These are phyloP conservation scores for Crocuta crocuta DNA, from an alignment of 2,113 vertebrate genomes.

Conservation along the genomic window DNA sequence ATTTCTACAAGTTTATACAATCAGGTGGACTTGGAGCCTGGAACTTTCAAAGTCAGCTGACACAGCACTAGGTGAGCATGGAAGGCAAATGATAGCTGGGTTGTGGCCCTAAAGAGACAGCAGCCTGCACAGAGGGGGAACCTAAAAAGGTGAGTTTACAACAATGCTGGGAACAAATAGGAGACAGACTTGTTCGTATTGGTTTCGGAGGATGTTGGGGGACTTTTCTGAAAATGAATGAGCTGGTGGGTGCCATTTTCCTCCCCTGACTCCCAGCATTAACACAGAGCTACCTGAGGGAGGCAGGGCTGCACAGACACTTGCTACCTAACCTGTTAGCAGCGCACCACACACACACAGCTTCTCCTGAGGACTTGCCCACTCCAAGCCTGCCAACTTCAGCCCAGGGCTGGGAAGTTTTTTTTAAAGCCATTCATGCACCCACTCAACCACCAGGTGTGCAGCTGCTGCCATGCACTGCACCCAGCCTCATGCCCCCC, in stretches of 20 bases:
- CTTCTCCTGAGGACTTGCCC: neutral
- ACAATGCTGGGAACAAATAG: neutral
- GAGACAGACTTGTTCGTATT: neutral
- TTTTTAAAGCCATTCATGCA: neutral
- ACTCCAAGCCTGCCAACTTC: neutral
- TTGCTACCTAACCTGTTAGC: neutral
- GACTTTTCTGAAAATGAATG: neutral
- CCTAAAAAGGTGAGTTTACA: neutral
- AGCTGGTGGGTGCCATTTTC: neutral
- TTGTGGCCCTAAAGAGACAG: neutral
- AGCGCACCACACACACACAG: neutral
- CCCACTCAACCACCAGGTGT: neutral
- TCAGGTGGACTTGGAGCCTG: neutral
- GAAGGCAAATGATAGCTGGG: neutral
- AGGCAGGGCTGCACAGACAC: neutral
- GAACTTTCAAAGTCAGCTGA: neutral
- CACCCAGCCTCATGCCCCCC: neutral
- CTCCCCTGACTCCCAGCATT: neutral
- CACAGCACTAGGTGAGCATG: neutral
- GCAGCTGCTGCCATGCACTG: neutral
- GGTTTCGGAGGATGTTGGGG: neutral
- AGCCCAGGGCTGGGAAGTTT: neutral
- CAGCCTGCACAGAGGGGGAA: neutral
- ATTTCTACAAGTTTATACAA: neutral
- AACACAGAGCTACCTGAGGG: neutral